Evolutionary conservation across 2,888 invertebrate genomes (phyloP).

Genomic region (Trachelus stipa): DNA sequence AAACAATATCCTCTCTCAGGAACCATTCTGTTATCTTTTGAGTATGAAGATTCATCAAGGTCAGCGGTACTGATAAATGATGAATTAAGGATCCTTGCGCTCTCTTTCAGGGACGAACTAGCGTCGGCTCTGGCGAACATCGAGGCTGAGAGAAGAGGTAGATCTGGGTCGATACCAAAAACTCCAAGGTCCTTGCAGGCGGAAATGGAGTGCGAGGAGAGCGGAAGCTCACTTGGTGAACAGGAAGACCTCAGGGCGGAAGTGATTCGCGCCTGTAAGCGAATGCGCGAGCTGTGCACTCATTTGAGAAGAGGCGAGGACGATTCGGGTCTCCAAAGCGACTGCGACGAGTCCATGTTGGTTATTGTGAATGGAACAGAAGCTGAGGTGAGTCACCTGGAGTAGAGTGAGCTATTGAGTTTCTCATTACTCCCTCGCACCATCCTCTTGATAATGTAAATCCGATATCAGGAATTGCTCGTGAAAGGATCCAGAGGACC

Average conservation of each 20-base stretch:
- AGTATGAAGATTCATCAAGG: neutral
- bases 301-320: constrained; percentile 82
- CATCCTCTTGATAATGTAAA: constrained; percentile 4
- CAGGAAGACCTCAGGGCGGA: constrained; percentile 68
- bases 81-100: neutral
- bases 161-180: constrained; percentile 59
- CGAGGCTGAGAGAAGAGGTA: constrained; percentile 64
- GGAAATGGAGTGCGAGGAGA: constrained; percentile 88
- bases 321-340: constrained; percentile 69
- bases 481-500: neutral
- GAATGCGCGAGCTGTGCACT: constrained; percentile 78
- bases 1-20: neutral
- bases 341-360: constrained; percentile 65
- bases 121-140: constrained; percentile 62
- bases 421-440: neutral
- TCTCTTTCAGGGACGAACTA: constrained; percentile 54
- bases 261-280: constrained; percentile 70
- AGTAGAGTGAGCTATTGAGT: constrained; percentile 18
- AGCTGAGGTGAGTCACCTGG: constrained; percentile 48
- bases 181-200: constrained; percentile 83
- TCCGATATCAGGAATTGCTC: constrained; percentile 1
- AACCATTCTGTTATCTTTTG: neutral
- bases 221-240: constrained; percentile 69
- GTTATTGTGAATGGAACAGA: constrained; percentile 58
- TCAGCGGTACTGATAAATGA: neutral